phyloP scores from a whole-genome alignment of 2,888 invertebrate genomes.

The Sepioteuthis lessoniana region DNA sequence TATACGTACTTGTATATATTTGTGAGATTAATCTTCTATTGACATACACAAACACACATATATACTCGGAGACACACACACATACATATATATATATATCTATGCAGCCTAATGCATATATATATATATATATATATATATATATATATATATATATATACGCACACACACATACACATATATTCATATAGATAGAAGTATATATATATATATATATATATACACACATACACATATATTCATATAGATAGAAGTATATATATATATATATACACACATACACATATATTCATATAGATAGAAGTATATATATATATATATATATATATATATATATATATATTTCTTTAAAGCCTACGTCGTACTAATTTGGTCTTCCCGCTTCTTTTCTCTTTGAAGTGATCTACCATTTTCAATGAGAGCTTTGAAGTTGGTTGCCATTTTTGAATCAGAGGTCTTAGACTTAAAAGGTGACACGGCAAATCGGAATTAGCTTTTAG shows the following conservation, averaged over 20 bases:
- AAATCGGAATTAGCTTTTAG: neutral
- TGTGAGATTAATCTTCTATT: too few relatives aligned
- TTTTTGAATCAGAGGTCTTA: neutral
- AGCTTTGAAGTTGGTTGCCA: neutral
- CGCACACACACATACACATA: too few relatives aligned
- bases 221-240: neutral
- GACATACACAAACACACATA: too few relatives aligned
- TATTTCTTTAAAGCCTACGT: neutral
- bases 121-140: neutral
- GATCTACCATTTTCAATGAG: neutral
- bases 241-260: neutral
- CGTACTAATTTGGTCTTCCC: neutral
- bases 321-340: constrained; percentile 33
- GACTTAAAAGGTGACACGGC: neutral
- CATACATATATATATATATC: neutral
- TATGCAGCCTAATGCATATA: neutral
- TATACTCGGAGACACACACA: too few relatives aligned
- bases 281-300: neutral
- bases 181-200: neutral
- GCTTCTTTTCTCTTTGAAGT: neutral
- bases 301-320: neutral
- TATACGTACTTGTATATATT: neutral
- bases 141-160: neutral
- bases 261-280: neutral
- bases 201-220: neutral